Evolutionary conservation across 2,797 vertebrate species (phyloP).

Genomic region (Halcyon leucocephala): DNA sequence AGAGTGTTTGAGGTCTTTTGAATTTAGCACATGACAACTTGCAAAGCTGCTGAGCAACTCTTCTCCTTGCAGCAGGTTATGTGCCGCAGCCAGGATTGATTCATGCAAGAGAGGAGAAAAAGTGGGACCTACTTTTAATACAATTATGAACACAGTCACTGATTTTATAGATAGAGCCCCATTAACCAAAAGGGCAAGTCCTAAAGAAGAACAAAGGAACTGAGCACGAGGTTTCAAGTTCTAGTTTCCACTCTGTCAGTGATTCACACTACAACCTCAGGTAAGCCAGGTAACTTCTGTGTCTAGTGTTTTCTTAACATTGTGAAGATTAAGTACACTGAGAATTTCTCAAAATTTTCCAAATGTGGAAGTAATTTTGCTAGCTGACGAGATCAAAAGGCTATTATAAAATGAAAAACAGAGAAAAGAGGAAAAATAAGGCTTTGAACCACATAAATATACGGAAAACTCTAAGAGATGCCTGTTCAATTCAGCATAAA

Average conservation of each 20-base stretch:
- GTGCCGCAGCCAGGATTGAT: not conserved
- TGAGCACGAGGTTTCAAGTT: not conserved
- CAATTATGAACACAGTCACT: accelerated
- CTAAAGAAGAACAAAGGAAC: not conserved
- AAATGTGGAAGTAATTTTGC: not conserved
- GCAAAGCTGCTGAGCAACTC: not conserved
- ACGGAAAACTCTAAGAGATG: not conserved
- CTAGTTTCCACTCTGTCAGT: not conserved
- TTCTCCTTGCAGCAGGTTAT: not conserved
- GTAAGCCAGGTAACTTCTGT: not conserved
- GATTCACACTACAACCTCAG: not conserved
- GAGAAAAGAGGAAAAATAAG: not conserved
- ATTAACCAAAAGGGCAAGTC: not conserved
- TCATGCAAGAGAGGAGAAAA: not conserved
- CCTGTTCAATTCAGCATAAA: not conserved
- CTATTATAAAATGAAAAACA: not conserved
- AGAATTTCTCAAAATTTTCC: not conserved
- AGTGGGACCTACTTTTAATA: not conserved
- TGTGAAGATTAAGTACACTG: not conserved
- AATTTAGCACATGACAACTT: not conserved
- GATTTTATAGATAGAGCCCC: not conserved
- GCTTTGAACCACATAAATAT: not conserved
- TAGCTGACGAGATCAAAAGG: not conserved
- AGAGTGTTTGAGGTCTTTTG: not conserved
- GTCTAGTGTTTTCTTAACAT: not conserved